A percentile compares a stretch with the other conserved stretches of the same genome.
phyloP scores from a whole-genome alignment of 2,888 invertebrate genomes.

The Mamestra brassicae region DNA sequence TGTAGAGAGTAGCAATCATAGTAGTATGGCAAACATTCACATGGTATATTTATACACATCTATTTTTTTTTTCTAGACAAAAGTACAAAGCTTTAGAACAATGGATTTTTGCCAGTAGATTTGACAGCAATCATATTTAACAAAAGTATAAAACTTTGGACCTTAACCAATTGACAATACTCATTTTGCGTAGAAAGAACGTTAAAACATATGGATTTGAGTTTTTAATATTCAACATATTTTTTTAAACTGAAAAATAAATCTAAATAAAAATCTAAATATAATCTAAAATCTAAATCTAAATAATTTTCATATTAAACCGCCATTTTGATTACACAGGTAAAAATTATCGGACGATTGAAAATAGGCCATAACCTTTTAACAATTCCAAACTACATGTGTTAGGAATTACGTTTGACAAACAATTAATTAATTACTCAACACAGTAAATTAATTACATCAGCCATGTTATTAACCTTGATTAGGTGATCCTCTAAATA shows the following conservation, averaged over 20 bases:
- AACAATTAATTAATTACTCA: conserved; percentile 21
- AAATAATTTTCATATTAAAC: too few species aligned
- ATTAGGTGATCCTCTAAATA: conserved; percentile 32
- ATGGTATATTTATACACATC: too few species aligned
- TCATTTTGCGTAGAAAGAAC: not conserved
- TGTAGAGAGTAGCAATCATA: not conserved
- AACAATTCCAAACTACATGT: not conserved
- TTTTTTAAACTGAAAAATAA: not conserved
- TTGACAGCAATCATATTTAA: not conserved
- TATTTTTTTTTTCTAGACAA: not conserved
- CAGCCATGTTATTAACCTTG: conserved; percentile 31
- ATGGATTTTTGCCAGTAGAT: too few species aligned
- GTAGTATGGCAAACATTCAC: too few species aligned
- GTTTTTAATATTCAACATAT: not conserved
- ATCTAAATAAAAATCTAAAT: too few species aligned
- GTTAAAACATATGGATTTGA: not conserved
- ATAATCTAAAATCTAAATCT: too few species aligned
- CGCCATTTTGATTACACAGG: too few species aligned
- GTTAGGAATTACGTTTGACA: not conserved
- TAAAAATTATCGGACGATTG: not conserved
- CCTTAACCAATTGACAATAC: not conserved
- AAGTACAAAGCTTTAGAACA: not conserved
- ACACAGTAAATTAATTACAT: conserved; percentile 16
- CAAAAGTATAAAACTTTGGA: not conserved
- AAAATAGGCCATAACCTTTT: not conserved